These are phyloP conservation scores for Drosophila murphyi DNA, from an alignment of 1,140 invertebrate species.

Conservation along the genomic window DNA sequence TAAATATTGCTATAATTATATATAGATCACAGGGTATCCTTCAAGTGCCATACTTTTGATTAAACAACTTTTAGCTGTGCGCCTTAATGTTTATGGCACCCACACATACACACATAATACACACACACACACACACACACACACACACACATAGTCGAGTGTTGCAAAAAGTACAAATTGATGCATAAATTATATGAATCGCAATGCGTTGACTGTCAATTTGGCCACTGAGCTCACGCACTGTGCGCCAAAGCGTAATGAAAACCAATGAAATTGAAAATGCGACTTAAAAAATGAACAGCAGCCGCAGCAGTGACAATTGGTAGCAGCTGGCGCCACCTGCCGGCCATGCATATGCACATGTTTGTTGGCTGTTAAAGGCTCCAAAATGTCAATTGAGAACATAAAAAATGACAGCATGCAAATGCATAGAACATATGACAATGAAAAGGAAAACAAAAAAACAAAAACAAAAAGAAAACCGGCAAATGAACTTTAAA, in stretches of 20 bases:
- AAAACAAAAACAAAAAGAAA: not conserved
- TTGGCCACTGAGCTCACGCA: slow-evolving; percentile 57
- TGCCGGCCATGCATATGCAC: not conserved
- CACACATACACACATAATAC: not conserved
- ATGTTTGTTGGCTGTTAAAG: not conserved
- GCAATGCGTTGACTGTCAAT: slow-evolving; percentile 78
- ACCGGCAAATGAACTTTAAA: not conserved
- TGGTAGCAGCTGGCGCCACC: slow-evolving; percentile 30
- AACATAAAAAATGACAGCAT: slow-evolving; percentile 3
- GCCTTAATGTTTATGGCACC: slow-evolving; percentile 22
- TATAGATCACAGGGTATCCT: slow-evolving; percentile 1
- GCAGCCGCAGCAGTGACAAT: slow-evolving; percentile 9
- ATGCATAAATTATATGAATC: slow-evolving; percentile 75
- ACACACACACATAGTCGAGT: not conserved
- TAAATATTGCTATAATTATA: too few species aligned
- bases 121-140: not conserved
- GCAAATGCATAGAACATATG: not conserved
- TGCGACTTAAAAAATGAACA: slow-evolving; percentile 25
- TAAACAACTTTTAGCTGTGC: slow-evolving; percentile 10
- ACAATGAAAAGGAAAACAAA: not conserved
- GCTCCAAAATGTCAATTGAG: slow-evolving; percentile 40
- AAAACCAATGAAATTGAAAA: slow-evolving; percentile 53
- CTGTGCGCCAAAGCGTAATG: slow-evolving; percentile 66
- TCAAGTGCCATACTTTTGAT: slow-evolving; percentile 8
- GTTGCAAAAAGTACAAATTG: slow-evolving; percentile 53